These are phyloP conservation scores for Prunella himalayana DNA, from an alignment of 2,113 vertebrate species.

Conservation along the genomic window DNA sequence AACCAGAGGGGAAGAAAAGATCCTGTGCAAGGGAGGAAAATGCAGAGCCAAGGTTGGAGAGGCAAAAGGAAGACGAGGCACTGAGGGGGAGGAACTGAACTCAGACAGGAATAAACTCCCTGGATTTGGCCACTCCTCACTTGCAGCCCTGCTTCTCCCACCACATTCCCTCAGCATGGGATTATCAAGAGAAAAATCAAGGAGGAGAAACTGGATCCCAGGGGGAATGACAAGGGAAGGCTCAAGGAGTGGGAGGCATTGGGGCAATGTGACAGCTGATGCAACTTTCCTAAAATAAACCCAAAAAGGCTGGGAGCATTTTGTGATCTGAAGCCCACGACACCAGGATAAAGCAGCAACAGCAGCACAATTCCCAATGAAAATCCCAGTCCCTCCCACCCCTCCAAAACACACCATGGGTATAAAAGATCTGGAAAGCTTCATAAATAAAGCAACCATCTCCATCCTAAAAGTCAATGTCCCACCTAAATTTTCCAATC, in stretches of 20 bases:
- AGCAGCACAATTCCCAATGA: not conserved
- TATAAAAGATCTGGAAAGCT: not conserved
- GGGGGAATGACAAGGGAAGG: not conserved
- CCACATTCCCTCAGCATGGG: not conserved
- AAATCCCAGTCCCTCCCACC: not conserved
- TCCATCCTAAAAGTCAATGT: not conserved
- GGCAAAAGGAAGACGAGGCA: not conserved
- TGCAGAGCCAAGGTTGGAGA: not conserved
- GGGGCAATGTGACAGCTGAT: not conserved
- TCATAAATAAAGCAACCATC: not conserved
- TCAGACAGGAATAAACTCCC: not conserved
- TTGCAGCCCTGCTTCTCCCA: not conserved
- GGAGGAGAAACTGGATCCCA: not conserved
- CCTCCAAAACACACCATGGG: not conserved
- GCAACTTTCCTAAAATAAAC: not conserved
- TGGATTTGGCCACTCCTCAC: not conserved
- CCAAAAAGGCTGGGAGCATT: not conserved
- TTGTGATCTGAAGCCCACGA: not conserved
- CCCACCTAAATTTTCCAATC: not conserved
- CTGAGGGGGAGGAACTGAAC: not conserved
- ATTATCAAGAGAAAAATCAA: not conserved
- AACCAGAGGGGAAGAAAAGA: not conserved
- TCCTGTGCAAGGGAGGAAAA: not conserved
- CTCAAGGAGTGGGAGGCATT: not conserved
- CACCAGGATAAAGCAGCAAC: fast-evolving